Conservation (phyloP, 2,113 vertebrate species). For the Alouatta palliata region DNA sequence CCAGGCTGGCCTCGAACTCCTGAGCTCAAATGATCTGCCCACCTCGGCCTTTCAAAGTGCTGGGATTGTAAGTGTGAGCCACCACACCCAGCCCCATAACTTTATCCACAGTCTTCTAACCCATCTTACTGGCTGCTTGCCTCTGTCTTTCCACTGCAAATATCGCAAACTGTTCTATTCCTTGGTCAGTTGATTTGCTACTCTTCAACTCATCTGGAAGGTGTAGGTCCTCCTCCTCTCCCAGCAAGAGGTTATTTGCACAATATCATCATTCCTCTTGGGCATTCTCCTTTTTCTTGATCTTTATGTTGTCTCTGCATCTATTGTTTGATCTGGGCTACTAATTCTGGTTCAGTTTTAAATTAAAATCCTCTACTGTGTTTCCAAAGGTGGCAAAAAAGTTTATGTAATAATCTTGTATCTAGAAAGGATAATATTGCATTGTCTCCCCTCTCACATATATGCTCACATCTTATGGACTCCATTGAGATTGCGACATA, state of each 20-base stretch:
- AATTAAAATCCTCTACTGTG: conserved; percentile 28
- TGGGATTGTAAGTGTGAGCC: no score
- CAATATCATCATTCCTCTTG: not conserved
- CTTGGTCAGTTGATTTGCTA: not conserved
- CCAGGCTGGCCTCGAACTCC: no score
- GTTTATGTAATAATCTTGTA: not conserved
- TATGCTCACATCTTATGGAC: not conserved
- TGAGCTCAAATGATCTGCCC: no score
- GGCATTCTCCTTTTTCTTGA: not conserved
- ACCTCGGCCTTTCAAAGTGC: no score
- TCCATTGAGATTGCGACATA: not conserved
- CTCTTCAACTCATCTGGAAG: not conserved
- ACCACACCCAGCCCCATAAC: not conserved
- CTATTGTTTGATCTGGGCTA: not conserved
- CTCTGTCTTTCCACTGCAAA: not conserved
- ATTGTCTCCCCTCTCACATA: not conserved
- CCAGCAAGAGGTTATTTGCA: not conserved
- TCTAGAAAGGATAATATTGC: not conserved
- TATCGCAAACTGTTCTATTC: not conserved
- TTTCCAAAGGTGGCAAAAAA: not conserved
- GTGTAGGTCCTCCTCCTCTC: not conserved
- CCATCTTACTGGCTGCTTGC: not conserved
- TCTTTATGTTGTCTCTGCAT: not conserved
- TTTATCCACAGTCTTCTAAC: not conserved
- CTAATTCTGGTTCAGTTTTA: conserved; percentile 16